Base-by-base conservation (phyloP, 2,797 vertebrate species). In the Pseudochaenichthys georgianus region DNA sequence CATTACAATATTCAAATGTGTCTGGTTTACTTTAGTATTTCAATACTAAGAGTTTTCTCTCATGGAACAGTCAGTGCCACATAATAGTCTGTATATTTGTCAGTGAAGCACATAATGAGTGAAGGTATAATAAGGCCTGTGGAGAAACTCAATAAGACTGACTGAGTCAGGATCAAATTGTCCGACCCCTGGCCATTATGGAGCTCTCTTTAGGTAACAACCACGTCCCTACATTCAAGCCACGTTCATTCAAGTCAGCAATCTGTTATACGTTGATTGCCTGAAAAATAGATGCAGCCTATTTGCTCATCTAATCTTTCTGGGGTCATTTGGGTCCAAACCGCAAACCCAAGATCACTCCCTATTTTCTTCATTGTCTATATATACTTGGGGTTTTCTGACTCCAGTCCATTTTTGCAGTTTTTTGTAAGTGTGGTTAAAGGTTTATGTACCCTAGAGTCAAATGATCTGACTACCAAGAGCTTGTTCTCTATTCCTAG, bases 101-200 rank as follows among this genome's bases (percentile, higher is more conserved):
- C 41, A 2, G 46, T 51, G 70, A 47, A 70, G 50, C 76, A 31
- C 11, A 28, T 57, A 73, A 82, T 82, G 53, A 64, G 12, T 34
- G 61, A 38, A 13, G 48, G 65, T 64, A 64, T 68, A 64, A 66
- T 73, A 42, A 70, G 63, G 73, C 61, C 43, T 66, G 50, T 45
- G 16, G 61, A 70, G 52, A 7, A 76, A 17, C 61, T 55, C 15
- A 48, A 17, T 41, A 28, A 66, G 43, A 3, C 38, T 64, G 31
- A 34, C 48, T 64, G 54, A 50, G 19, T 46, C 58, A 3, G 55
- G 53, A 41, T 57, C 38, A 61, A 79, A 75, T n/a, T 63, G 38
- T 9, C 43, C 1, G 17, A 73, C 60, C 67, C 23, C 2, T 7
- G 38, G 43, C 43, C 54, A 55, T 9, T 45, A 59, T 62, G 48